Base-by-base conservation (phyloP, 2,888 invertebrate genomes). In the Thumatha senex region DNA sequence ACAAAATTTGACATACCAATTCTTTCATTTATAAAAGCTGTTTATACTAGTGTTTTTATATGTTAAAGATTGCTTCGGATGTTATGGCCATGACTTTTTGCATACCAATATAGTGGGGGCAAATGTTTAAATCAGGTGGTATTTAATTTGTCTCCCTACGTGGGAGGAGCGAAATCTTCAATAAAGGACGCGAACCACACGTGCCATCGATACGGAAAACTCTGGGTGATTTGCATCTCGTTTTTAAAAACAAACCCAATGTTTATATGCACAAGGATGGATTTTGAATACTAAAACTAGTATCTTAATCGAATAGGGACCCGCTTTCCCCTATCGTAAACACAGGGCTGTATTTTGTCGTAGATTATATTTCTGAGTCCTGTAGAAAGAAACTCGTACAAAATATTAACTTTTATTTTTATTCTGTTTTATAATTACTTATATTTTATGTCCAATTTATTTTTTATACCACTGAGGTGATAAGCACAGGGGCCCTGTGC, bases 121-220 rank as follows among this genome's bases (percentile, higher is more conserved):
- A 69, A 72, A 76, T 85, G 85, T 84, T 83, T 81, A 82, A 72
- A 81, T 80, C 84, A 85, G 86, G 88, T 86, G 84, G 83, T 80
- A 85, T 84, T 82, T 81, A 75, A 82, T 82, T 82, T 62, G 78
- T 73, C 78, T 77, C 74, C 76, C 73, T 59, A 54, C 58, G 76
- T 74, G 76, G 83, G 82, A 75, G 82, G 82, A 75, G 80, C 74
- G 65, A 75, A 74, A 78, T 76, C 86, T 80, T 84, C 87, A 88
- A 89, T 89, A 89, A 85, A 86, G 82, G 82, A 83, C 76, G 74
- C 79, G 84, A 82, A 82, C 81, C 89, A 88, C 86, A 88, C 86
- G 88, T 89, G 89, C 81, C 81, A 72, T 76, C 80, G 78, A 84
- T 80, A 78, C 82, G 81, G 86, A 84, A 85, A 86, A 86, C 86